Base-by-base conservation (phyloP, 2,113 vertebrate genomes). In the Ciconia boyciana region DNA sequence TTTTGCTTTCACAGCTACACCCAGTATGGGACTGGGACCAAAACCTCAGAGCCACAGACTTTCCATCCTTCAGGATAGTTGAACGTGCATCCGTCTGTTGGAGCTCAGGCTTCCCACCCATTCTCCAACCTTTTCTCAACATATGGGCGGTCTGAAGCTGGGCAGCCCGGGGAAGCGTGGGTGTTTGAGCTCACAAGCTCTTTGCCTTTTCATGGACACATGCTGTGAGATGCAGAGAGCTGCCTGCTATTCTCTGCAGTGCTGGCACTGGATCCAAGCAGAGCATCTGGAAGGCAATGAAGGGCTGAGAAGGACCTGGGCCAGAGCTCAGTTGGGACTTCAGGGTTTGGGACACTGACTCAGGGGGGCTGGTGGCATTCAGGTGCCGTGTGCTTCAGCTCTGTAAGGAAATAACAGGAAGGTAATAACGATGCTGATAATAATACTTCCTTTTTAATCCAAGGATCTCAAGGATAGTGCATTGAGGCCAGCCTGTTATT, bases 1-100 rank as follows among this genome's bases (percentile, higher is more conserved):
- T 90, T 94, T 93, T 96, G 44, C 77, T 94, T 94, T 93, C 86
- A 60, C 28, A 74, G 64, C 44, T 78, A 94, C 92, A 71, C 94
- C 92, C 96, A 87, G 34, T 15, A 5, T 20, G 72, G 93, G 60
- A 78, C 8, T 16, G 34, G 10, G 46, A 96, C 90, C 90, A 89
- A 96, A 95, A 72, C 80, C 86, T 77, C 69, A 41, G 48, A 84
- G 54, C 64, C 3, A 0, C 61, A 91, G 48, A 58, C 12, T 83
- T 94, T 86, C 83, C 57, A n/a, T 66, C 13, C 61, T 84, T 57
- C 15, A 18, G 72, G 81, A 52, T 34, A 39, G 41, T 29, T 19
- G 4, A 70, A 80, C 8, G 2, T 36, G 41, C 2, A 0, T 79
- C 66, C 2, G 0, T 43, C 51, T 88, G 1, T 14, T 20, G 31